phyloP scores from a whole-genome alignment of 1,140 invertebrate species.

The Drosophila baimaii region DNA sequence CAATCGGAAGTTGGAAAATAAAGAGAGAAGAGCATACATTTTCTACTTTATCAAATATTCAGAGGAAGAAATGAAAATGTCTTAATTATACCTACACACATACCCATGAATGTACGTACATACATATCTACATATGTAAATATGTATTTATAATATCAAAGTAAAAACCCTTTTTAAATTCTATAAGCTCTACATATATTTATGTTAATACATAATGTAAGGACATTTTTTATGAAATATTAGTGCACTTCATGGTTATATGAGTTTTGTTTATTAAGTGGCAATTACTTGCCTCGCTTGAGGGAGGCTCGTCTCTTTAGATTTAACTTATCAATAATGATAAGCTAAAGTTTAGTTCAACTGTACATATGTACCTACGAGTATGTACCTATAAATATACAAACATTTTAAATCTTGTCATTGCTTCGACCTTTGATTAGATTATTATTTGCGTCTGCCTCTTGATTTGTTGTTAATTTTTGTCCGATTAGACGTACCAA shows the following conservation, averaged over 20 bases:
- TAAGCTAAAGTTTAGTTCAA: not conserved
- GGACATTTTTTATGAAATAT: no score
- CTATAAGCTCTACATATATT: not conserved
- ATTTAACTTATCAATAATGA: conserved; percentile 10
- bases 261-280: not conserved
- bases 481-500: not conserved
- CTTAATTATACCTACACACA: no score
- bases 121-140: no score
- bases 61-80: no score
- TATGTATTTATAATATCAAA: no score
- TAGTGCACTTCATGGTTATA: no score
- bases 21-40: not conserved
- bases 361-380: not conserved
- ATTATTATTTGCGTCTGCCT: not conserved
- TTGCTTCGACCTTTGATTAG: conserved; percentile 12
- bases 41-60: not conserved
- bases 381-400: not conserved
- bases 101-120: not conserved
- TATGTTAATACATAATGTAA: not conserved
- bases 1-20: not conserved
- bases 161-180: no score
- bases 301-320: conserved; percentile 7
- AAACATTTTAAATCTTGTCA: conserved; percentile 2
- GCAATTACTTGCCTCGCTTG: not conserved
- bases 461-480: conserved; percentile 6